Evolutionary conservation across 2,113 vertebrate genomes (phyloP).

Genomic region (Archocentrus centrarchus): DNA sequence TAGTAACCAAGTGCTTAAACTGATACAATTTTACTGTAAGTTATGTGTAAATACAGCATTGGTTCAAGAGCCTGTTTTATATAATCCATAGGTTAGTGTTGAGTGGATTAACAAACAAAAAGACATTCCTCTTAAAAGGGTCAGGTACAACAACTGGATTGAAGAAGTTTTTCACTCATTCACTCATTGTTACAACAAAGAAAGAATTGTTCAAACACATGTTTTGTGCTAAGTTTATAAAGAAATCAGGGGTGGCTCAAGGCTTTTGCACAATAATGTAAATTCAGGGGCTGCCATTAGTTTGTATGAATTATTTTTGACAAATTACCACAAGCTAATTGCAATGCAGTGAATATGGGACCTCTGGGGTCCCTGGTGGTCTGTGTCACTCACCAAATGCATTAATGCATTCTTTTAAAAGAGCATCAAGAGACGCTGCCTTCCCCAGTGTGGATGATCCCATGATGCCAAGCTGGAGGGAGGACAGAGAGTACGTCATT

Average conservation of each 20-base stretch:
- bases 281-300: background rate
- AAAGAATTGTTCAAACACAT: too few relatives aligned
- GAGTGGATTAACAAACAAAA: too few relatives aligned
- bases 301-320: background rate
- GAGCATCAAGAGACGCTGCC: slow-evolving; percentile 89
- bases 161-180: too few relatives aligned
- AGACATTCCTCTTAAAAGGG: too few relatives aligned
- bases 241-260: background rate
- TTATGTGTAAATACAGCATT: too few relatives aligned
- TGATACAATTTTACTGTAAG: too few relatives aligned
- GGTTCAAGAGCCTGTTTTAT: too few relatives aligned
- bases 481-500: slow-evolving; percentile 4
- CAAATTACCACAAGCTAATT: background rate
- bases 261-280: background rate
- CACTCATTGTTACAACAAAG: too few relatives aligned
- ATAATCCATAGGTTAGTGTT: too few relatives aligned
- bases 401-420: slow-evolving; percentile 90
- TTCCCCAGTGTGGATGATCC: slow-evolving; percentile 91
- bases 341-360: background rate
- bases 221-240: too few relatives aligned
- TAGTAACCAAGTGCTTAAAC: too few relatives aligned
- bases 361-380: background rate
- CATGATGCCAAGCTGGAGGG: slow-evolving; percentile 81
- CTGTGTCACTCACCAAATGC: slow-evolving; percentile 85
- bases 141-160: too few relatives aligned